Base-by-base conservation (phyloP, 2,888 invertebrate species). In the Spodoptera exigua region DNA sequence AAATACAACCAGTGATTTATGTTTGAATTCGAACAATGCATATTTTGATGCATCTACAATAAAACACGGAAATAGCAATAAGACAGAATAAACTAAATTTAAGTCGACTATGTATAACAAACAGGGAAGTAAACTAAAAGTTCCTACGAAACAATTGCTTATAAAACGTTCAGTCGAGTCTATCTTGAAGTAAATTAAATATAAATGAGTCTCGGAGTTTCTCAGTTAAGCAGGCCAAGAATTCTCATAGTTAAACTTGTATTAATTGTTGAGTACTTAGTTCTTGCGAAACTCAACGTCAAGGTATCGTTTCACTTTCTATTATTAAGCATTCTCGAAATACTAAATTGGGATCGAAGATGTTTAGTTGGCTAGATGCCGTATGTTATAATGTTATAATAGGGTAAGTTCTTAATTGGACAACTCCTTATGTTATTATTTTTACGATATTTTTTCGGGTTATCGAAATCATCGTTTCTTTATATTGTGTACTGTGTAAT, bases 241-340 rank as follows among this genome's bases (percentile, higher is more conserved):
- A 77, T 77, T 81, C 80, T 70, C 80, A 78, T 72, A 76, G 70
- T 82, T 78, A 76, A 80, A 81, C 62, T 81, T 81, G 71, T 66
- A 82, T 80, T 82, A 77, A 81, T 82, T 83, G 81, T 76, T 60
- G 64, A 73, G 72, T 57, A 62, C 74, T 70, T 65, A 62, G 61
- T 76, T 66, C 64, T 70, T 68, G 65, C 17, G 58, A 70, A 78
- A 76, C 61, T 78, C 40, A 37, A 56, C 66, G 70, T 63, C 58
- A 70, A 70, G 74, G 62, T 69, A 78, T 57, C 68, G 71, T 48
- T 69, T 56, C 78, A 62, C 75, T 68, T 67, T 75, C 72, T 53
- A 49, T 62, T 62, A 77, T 70, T 64, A 77, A 67, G 51, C 58
- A 68, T 71, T 75, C 61, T 64, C 56, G 44, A 54, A 66, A 74